Percentiles rank a stretch among this genome's conserved stretches.
Conservation (phyloP, 2,797 vertebrate genomes). For the Garrulus glandarius region DNA sequence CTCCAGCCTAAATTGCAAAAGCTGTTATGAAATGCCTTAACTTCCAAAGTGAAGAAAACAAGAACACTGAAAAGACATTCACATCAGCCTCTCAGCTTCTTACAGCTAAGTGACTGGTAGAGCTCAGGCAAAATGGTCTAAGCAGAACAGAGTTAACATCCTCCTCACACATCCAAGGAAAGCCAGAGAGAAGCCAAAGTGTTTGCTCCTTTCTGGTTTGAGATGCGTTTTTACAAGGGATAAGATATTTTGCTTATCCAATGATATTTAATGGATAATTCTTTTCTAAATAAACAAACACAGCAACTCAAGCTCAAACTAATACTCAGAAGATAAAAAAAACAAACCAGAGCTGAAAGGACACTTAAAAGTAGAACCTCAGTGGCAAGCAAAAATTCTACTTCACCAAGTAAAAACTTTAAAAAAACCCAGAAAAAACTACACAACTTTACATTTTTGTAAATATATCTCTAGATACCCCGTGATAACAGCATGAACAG, state of each 20-base stretch:
- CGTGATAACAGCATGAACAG: background rate
- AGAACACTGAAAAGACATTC: background rate
- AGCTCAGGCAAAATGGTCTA: background rate
- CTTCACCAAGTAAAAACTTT: background rate
- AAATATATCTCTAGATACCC: background rate
- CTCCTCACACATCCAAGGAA: fast-evolving
- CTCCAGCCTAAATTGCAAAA: background rate
- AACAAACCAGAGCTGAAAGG: background rate
- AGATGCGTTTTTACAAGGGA: background rate
- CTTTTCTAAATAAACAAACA: background rate
- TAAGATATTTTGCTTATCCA: background rate
- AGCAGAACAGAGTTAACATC: background rate
- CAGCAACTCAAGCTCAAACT: background rate
- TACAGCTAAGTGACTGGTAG: background rate
- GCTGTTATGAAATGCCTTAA: background rate
- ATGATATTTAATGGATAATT: background rate
- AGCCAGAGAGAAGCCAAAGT: background rate
- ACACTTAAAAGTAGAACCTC: background rate
- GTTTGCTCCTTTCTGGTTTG: background rate
- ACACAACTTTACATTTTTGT: background rate
- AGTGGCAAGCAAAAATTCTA: background rate
- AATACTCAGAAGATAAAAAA: background rate
- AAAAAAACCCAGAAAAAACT: background rate
- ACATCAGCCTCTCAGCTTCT: background rate
- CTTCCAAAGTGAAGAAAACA: background rate